Evolutionary conservation across 2,888 invertebrate genomes (phyloP), one percentile per base, ranked within the genome.

Genomic region (Xylota segnis): DNA sequence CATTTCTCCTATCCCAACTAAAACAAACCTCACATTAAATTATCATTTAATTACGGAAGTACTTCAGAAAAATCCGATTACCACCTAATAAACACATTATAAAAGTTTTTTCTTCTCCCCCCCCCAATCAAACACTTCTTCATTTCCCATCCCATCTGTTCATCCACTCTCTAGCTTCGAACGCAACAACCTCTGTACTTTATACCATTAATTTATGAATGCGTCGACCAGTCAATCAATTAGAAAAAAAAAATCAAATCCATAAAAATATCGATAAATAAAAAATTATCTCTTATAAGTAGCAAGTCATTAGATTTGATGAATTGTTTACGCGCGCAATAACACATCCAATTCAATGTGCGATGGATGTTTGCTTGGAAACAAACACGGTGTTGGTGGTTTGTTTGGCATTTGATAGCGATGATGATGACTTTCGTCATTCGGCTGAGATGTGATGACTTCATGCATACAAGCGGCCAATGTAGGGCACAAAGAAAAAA

Each of bases 291-390:
- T 71, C 45, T 43, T 40, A 52, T 68, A 81, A 86, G 86, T 82
- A 86, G 86, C 86, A 82, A 86, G 82, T 86, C 81, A 86, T 86
- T 82, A 82, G 61, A 77, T 86, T 86, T 86, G 86, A 86, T 86
- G 68, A 82, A 86, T 86, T 82, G 86, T 72, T 77, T 86, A 86
- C 72, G 68, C 82, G 72, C 76, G 84, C 74, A 81, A 81, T 86
- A 86, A 72, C 66, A 81, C 66, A 86, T 40, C 54, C 54, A 86
- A 71, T 63, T 79, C 68, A 54, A 43, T 43, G 54, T 58, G 32
- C 54, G 63, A 16, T 9, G 12, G 12, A 7, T n/a, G 32, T 70
- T 14, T 43, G 40, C n/a, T n/a, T 43, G 43, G 43, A 43, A 43
- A 14, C 2, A n/a, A 43, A 4, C n/a, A 6, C 32, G 23, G 40